Evolutionary conservation across 2,888 invertebrate species (phyloP).

Genomic region (Embidobia sp.): DNA sequence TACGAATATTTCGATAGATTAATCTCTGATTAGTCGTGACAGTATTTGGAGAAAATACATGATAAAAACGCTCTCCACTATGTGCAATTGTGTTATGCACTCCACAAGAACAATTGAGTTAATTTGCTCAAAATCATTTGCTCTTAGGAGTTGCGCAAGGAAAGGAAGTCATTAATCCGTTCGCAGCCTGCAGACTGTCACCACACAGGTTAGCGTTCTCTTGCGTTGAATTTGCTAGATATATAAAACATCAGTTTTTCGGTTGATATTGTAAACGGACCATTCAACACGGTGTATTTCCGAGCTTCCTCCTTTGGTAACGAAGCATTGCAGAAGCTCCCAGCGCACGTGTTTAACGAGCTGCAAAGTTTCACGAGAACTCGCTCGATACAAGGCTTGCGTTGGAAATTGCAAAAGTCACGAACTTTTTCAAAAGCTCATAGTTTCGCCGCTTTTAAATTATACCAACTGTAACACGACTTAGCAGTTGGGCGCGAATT

Average conservation of each 20-base stretch:
- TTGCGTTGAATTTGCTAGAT: constrained; percentile 1
- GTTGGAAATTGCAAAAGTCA: constrained; percentile 57
- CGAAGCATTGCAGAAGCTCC: constrained; percentile 67
- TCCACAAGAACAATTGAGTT: too few relatives aligned
- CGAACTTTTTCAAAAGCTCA: constrained; percentile 62
- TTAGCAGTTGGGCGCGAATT: constrained; percentile 44
- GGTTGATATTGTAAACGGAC: constrained; percentile 54
- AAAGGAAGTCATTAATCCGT: too few relatives aligned
- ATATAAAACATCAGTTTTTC: constrained; percentile 55
- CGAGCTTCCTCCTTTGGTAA: constrained; percentile 62
- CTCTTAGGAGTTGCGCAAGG: too few relatives aligned
- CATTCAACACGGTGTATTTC: constrained; percentile 47
- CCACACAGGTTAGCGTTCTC: too few relatives aligned
- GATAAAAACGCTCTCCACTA: too few relatives aligned
- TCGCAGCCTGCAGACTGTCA: too few relatives aligned
- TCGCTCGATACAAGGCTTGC: constrained; percentile 62
- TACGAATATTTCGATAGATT: too few relatives aligned
- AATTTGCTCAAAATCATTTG: too few relatives aligned
- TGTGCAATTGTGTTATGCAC: too few relatives aligned
- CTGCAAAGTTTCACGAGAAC: constrained; percentile 67
- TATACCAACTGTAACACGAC: constrained; percentile 38
- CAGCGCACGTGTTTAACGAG: constrained; percentile 73
- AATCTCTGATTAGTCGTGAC: too few relatives aligned
- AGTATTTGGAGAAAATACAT: too few relatives aligned
- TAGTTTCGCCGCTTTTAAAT: constrained; percentile 48